phyloP scores from a whole-genome alignment of 2,113 vertebrate genomes.

The Riparia riparia region DNA sequence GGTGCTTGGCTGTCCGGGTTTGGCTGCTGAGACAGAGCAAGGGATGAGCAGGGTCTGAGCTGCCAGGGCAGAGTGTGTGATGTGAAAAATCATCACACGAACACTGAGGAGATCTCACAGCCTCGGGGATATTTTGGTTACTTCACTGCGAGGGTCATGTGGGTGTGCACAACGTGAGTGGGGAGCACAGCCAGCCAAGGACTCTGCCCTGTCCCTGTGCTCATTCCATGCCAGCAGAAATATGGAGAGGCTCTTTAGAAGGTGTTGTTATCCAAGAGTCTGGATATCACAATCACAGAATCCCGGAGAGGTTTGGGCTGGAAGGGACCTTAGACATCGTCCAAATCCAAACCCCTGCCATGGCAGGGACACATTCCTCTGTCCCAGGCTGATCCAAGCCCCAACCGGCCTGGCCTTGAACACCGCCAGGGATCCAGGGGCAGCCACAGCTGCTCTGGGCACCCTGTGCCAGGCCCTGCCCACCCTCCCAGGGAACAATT shows the following conservation, averaged over 20 bases:
- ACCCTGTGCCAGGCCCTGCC: not conserved
- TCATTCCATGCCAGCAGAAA: not conserved
- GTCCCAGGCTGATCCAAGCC: not conserved
- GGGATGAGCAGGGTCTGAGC: not conserved
- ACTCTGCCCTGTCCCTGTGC: not conserved
- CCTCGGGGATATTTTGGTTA: not conserved
- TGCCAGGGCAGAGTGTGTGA: not conserved
- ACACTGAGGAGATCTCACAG: not conserved
- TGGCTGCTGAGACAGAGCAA: not conserved
- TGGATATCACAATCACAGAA: not conserved
- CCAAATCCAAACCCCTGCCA: too few species aligned
- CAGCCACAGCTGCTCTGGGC: not conserved
- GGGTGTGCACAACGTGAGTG: not conserved
- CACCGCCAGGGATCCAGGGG: not conserved
- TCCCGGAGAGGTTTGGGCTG: not conserved
- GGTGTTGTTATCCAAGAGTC: not conserved
- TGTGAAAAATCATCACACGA: not conserved
- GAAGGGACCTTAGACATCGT: not conserved
- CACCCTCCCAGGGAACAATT: not conserved
- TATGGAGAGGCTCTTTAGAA: not conserved
- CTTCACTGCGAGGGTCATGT: not conserved
- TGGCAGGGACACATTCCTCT: not conserved
- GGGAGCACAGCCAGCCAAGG: not conserved
- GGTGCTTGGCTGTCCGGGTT: not conserved
- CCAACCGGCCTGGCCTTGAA: accelerated